These are phyloP conservation scores for Megaptera novaeangliae DNA, from an alignment of 2,113 vertebrate species.

Conservation along the genomic window DNA sequence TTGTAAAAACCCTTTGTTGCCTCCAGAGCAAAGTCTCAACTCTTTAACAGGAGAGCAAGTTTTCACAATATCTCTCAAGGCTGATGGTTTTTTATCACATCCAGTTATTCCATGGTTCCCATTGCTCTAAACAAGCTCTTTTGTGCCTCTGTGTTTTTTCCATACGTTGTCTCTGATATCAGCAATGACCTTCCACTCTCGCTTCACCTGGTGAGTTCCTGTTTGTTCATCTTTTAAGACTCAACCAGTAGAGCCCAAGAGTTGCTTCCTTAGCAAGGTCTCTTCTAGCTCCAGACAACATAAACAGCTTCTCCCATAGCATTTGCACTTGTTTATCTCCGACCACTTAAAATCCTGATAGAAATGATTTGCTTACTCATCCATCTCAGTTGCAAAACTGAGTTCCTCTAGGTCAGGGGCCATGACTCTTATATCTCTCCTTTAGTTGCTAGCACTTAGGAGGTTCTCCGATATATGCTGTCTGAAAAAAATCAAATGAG, in stretches of 20 bases:
- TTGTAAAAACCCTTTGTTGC: background rate
- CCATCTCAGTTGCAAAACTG: slow-evolving; percentile 29
- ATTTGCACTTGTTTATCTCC: slow-evolving; percentile 18
- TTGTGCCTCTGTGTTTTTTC: background rate
- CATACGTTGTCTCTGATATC: background rate
- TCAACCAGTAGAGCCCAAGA: background rate
- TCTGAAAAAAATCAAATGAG: background rate
- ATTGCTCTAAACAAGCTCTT: background rate
- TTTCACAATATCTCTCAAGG: background rate
- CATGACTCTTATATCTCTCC: background rate
- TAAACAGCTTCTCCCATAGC: background rate
- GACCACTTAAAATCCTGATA: background rate
- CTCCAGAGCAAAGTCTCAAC: background rate
- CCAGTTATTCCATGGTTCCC: background rate
- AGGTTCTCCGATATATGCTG: background rate
- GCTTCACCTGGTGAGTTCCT: background rate
- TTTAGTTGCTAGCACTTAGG: background rate
- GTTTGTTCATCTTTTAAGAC: background rate
- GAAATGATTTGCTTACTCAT: slow-evolving; percentile 38
- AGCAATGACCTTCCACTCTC: background rate
- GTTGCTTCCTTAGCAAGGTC: background rate
- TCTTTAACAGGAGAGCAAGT: background rate
- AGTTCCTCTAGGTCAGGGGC: background rate
- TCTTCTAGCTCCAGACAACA: background rate
- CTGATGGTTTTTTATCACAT: background rate